Evolutionary conservation across 2,888 invertebrate genomes (phyloP).

Genomic region (Lysandra coridon): DNA sequence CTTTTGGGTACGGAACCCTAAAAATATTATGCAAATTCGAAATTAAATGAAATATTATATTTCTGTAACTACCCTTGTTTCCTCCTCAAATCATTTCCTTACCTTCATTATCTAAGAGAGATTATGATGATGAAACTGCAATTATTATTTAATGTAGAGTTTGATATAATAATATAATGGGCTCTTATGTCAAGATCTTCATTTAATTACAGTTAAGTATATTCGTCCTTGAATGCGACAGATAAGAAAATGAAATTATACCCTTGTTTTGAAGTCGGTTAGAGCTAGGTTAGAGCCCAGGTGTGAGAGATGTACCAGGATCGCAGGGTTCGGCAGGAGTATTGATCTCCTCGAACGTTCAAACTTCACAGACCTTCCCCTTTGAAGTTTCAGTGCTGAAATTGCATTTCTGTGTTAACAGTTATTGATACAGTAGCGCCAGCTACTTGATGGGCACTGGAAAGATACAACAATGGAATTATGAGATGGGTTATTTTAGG

Average conservation of each 20-base stretch:
- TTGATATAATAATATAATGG: too few species aligned
- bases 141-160: too few species aligned
- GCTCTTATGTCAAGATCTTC: too few species aligned
- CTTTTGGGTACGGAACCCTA: too few species aligned
- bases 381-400: constrained; percentile 49
- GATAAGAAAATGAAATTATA: background rate
- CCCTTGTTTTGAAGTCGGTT: background rate
- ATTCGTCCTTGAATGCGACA: background rate
- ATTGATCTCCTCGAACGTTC: constrained; percentile 52
- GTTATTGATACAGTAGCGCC: background rate
- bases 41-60: too few species aligned
- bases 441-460: background rate
- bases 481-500: too few species aligned
- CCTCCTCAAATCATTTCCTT: too few species aligned
- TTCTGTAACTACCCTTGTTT: too few species aligned
- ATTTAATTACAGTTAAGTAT: too few species aligned
- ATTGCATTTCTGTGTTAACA: constrained; percentile 32
- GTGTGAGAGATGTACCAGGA: constrained; percentile 46
- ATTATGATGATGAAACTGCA: too few species aligned
- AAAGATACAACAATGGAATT: background rate
- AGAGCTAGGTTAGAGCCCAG: background rate
- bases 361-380: constrained; percentile 53
- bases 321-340: constrained; percentile 46
- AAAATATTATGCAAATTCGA: too few species aligned
- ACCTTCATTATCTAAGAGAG: too few species aligned